A percentile compares a stretch with the other conserved stretches of the same genome.
Evolutionary conservation across 2,888 invertebrate genomes (phyloP).

Genomic region (Bursaphelenchus okinawaensis): DNA sequence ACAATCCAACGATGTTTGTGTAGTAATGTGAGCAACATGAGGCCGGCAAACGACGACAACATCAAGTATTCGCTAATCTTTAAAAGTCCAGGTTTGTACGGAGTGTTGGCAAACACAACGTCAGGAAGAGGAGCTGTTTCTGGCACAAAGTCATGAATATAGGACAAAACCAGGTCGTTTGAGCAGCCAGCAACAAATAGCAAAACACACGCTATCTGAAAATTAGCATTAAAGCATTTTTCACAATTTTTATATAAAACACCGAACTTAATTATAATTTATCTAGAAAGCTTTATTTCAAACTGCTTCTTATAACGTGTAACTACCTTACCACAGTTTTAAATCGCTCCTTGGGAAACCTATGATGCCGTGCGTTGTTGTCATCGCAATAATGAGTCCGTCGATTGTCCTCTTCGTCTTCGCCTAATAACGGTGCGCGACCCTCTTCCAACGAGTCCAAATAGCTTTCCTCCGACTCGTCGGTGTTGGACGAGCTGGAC

Average conservation of each 20-base stretch:
- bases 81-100: conserved; percentile 71
- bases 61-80: conserved; percentile 79
- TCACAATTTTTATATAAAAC: conserved; percentile 1
- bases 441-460: conserved; percentile 33
- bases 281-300: neutral
- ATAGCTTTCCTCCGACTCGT: conserved; percentile 30
- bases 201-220: conserved; percentile 41
- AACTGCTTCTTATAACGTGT: neutral
- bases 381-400: conserved; percentile 18
- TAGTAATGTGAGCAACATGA: conserved; percentile 73
- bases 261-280: conserved; percentile 4
- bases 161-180: conserved; percentile 64
- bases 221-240: neutral
- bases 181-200: conserved; percentile 43
- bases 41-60: conserved; percentile 73
- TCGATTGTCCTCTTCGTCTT: conserved; percentile 11
- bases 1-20: conserved; percentile 62
- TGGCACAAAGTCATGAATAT: conserved; percentile 81
- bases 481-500: conserved; percentile 18
- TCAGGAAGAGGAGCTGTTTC: conserved; percentile 76
- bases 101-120: conserved; percentile 73
- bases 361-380: neutral
- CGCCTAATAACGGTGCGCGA: conserved; percentile 38
- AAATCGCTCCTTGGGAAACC: conserved; percentile 36
- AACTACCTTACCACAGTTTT: conserved; percentile 33